Evolutionary conservation across 2,113 vertebrate genomes (phyloP).

Genomic region (Leucoraja erinaceus): DNA sequence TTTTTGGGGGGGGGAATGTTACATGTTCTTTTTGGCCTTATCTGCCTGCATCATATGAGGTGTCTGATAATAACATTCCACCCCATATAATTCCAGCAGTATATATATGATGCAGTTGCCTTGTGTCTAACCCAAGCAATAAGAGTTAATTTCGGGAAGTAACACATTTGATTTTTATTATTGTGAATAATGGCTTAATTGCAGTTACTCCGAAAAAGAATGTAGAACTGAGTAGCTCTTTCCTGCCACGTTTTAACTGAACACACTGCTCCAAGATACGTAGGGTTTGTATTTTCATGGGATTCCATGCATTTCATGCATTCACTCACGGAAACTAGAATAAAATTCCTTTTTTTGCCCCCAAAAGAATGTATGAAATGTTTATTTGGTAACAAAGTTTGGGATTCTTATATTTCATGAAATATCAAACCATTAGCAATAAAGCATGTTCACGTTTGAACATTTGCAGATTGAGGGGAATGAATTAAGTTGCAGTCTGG

Average conservation of each 20-base stretch:
- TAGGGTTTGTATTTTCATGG: neutral
- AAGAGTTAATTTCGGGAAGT: neutral
- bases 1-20: neutral
- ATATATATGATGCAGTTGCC: neutral
- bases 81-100: neutral
- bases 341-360: neutral
- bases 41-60: neutral
- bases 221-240: neutral
- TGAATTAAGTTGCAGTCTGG: constrained; percentile 29
- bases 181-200: neutral
- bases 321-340: constrained; percentile 14
- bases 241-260: constrained; percentile 20
- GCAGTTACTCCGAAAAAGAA: neutral
- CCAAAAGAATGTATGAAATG: neutral
- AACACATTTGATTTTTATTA: constrained; percentile 7
- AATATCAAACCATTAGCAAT: neutral
- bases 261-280: neutral
- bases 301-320: constrained; percentile 14
- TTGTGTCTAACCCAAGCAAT: neutral
- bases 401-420: neutral
- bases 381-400: neutral
- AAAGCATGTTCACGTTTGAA: neutral
- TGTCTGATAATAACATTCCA: neutral
- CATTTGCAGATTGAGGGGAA: neutral
- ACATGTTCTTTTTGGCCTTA: too few relatives aligned